Conservation (phyloP, 2,113 vertebrate species). For the Trematocara unimaculatum region DNA sequence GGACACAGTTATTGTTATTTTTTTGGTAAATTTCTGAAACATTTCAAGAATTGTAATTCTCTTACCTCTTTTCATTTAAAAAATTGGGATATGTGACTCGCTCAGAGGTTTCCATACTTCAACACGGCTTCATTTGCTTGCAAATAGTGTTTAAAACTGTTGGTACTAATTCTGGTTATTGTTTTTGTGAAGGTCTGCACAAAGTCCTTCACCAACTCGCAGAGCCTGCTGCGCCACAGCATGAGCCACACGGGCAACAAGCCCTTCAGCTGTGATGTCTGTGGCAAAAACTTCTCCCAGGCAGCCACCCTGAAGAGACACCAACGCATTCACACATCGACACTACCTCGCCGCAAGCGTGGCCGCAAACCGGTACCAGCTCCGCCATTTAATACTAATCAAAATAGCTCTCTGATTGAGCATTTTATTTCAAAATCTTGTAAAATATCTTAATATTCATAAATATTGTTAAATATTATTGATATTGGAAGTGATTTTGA, state of each 20-base stretch:
- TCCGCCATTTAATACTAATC: not conserved
- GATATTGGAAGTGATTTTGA: not conserved
- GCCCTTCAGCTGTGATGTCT: constrained; percentile 78
- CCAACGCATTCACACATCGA: constrained; percentile 71
- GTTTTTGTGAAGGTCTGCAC: constrained; percentile 71
- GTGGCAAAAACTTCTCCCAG: constrained; percentile 76
- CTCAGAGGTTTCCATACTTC: not conserved
- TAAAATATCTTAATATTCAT: not conserved
- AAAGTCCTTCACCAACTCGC: constrained; percentile 85
- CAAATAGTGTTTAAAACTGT: not conserved
- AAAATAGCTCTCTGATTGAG: not conserved
- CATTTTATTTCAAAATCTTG: not conserved
- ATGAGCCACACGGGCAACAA: constrained; percentile 80
- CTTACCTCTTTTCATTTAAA: not conserved
- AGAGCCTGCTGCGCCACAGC: constrained; percentile 86
- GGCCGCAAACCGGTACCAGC: constrained; percentile 61
- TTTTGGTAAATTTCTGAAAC: not conserved
- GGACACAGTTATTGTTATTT: not conserved
- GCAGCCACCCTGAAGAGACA: constrained; percentile 85
- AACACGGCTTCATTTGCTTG: not conserved
- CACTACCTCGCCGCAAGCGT: constrained; percentile 47
- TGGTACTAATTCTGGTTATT: not conserved
- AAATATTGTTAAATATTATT: not conserved
- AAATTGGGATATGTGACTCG: not conserved
- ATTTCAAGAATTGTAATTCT: not conserved